Conservation (phyloP, 2,797 vertebrate species). For the Crenichthys baileyi region DNA sequence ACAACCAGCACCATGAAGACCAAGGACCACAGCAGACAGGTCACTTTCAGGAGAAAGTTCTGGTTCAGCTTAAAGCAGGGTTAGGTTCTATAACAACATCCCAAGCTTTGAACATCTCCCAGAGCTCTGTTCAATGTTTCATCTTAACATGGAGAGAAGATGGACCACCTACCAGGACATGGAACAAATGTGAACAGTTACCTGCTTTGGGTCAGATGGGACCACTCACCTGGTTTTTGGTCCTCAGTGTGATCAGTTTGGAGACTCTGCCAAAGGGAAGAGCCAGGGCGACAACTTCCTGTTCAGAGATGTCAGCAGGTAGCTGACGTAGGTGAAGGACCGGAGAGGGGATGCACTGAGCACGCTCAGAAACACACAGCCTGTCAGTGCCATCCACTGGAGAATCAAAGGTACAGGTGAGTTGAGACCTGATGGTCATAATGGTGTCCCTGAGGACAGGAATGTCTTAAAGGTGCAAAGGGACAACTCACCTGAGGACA, state of each 20-base stretch:
- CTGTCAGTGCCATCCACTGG: conserved; percentile 86
- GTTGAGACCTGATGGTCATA: not conserved
- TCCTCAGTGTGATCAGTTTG: conserved; percentile 88
- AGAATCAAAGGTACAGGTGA: conserved; percentile 15
- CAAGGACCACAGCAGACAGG: too few relatives aligned
- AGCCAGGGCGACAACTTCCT: conserved; percentile 88
- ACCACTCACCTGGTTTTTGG: conserved; percentile 83
- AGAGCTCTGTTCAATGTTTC: too few relatives aligned
- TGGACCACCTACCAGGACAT: not conserved
- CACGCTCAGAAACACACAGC: conserved; percentile 82
- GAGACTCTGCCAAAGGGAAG: conserved; percentile 91
- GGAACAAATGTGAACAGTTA: not conserved
- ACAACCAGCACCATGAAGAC: too few relatives aligned
- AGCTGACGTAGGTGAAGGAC: conserved; percentile 91
- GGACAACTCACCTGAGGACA: conserved; percentile 51
- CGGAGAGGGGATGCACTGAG: conserved; percentile 81
- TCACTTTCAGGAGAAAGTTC: too few relatives aligned
- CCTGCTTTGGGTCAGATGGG: conserved; percentile 66
- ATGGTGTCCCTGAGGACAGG: too few relatives aligned
- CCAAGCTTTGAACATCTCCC: too few relatives aligned
- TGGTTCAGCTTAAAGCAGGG: too few relatives aligned
- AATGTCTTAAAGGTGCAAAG: not conserved
- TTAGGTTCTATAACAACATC: too few relatives aligned
- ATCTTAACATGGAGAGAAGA: too few relatives aligned
- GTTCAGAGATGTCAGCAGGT: conserved; percentile 84